Conservation (phyloP, 2,888 invertebrate genomes). For the Chironomus tentans region DNA sequence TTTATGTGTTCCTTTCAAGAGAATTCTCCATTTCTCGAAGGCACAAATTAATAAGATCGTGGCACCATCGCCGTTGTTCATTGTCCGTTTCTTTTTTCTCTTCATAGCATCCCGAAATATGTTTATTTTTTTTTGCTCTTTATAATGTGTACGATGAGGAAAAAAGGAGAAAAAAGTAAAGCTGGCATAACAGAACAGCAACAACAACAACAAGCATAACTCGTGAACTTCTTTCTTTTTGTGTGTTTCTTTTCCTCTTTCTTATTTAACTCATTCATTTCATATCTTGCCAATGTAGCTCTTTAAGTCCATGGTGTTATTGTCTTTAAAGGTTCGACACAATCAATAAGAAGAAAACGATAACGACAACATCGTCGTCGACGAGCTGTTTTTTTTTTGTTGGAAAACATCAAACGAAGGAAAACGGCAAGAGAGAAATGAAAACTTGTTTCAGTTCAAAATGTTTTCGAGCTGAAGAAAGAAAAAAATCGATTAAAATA, state of each 20-base stretch:
- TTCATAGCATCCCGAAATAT: background rate
- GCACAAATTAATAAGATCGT: constrained; percentile 26
- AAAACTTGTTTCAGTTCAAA: constrained; percentile 17
- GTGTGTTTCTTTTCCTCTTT: background rate
- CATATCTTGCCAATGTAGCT: background rate
- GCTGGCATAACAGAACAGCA: too few relatives aligned
- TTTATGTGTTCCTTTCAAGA: background rate
- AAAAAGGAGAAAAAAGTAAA: background rate
- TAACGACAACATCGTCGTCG: background rate
- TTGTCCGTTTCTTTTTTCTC: background rate
- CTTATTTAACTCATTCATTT: background rate
- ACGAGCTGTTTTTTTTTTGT: constrained; percentile 2
- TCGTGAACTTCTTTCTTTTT: background rate
- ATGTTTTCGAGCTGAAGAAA: background rate
- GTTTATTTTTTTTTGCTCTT: background rate
- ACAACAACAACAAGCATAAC: too few relatives aligned
- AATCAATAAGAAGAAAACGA: background rate
- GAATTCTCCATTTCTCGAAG: constrained; percentile 15
- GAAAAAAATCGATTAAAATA: background rate
- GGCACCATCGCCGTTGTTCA: background rate
- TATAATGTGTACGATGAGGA: background rate
- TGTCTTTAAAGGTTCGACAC: constrained; percentile 1
- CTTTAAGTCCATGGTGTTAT: constrained; percentile 8
- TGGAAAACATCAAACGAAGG: constrained; percentile 20
- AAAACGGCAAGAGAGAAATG: constrained; percentile 9